Evolutionary conservation across 2,888 invertebrate species (phyloP).

Genomic region (Pelosia muscerda): DNA sequence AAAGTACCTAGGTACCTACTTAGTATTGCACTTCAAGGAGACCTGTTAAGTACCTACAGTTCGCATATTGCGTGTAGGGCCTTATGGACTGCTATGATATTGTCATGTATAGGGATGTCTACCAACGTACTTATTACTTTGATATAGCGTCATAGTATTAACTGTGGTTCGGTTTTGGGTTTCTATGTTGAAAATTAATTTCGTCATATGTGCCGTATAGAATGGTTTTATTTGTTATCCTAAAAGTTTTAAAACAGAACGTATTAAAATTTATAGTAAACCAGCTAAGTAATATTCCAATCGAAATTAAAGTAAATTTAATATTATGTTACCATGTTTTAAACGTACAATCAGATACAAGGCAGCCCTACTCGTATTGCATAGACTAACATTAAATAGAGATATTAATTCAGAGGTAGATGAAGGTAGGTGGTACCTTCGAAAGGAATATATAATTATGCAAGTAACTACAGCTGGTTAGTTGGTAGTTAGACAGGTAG

Average conservation of each 20-base stretch:
- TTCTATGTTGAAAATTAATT: too few relatives aligned
- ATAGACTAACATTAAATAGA: constrained; percentile 21
- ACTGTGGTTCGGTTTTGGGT: too few relatives aligned
- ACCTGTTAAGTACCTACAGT: constrained; percentile 10
- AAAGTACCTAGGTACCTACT: constrained; percentile 27
- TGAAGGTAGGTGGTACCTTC: constrained; percentile 11
- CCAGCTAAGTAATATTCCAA: too few relatives aligned
- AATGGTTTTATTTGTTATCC: too few relatives aligned
- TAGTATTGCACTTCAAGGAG: constrained; percentile 43
- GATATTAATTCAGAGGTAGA: constrained; percentile 7
- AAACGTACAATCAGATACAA: too few relatives aligned
- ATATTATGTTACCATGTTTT: neutral
- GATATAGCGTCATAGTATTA: too few relatives aligned
- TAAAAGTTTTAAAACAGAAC: too few relatives aligned
- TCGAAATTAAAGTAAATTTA: too few relatives aligned
- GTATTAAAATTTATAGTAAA: too few relatives aligned
- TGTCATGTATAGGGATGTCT: neutral
- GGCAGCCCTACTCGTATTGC: constrained; percentile 14
- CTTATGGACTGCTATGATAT: constrained; percentile 1
- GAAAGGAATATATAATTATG: constrained; percentile 23
- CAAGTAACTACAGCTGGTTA: neutral
- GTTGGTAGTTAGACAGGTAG: too few relatives aligned
- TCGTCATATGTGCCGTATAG: too few relatives aligned
- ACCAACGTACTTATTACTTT: too few relatives aligned
- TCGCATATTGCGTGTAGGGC: neutral